Evolutionary conservation across 2,888 invertebrate genomes (phyloP).

Genomic region (Drosophila recens): DNA sequence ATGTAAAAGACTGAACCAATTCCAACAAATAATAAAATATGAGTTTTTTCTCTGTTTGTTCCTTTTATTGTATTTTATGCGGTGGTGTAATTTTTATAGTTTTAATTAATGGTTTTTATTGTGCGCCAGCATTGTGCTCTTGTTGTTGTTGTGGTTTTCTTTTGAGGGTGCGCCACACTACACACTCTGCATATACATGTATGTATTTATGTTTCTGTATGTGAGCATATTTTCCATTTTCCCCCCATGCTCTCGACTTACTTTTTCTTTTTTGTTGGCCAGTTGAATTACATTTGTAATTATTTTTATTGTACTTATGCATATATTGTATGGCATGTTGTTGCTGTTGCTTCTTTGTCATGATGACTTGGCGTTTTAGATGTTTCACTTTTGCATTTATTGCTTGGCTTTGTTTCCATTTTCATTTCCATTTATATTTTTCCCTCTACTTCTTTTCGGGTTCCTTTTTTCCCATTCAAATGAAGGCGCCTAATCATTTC

Average conservation of each 20-base stretch:
- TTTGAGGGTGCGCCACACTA: slow-evolving; percentile 53
- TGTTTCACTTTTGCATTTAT: slow-evolving; percentile 19
- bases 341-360: slow-evolving; percentile 62
- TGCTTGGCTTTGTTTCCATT: slow-evolving; percentile 6
- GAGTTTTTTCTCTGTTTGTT: slow-evolving; percentile 31
- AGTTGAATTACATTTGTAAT: slow-evolving; percentile 74
- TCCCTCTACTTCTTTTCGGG: slow-evolving; percentile 1
- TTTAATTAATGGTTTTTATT: slow-evolving; percentile 79
- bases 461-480: slow-evolving; percentile 2
- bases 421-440: slow-evolving; percentile 5
- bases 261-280: slow-evolving; percentile 36
- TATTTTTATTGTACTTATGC: slow-evolving; percentile 65
- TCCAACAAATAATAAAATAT: slow-evolving; percentile 58
- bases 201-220: slow-evolving; percentile 2
- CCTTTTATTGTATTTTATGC: slow-evolving; percentile 27
- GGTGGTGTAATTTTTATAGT: slow-evolving; percentile 78
- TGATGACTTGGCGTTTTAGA: slow-evolving; percentile 68
- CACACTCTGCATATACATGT: neutral
- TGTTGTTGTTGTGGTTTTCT: slow-evolving; percentile 45
- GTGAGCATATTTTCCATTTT: slow-evolving; percentile 44
- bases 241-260: slow-evolving; percentile 13
- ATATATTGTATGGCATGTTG: slow-evolving; percentile 8
- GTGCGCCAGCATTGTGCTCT: slow-evolving; percentile 28
- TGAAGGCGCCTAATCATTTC: neutral
- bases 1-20: slow-evolving; percentile 30